Conservation (phyloP, 2,888 invertebrate species). For the Tridacna gigas region DNA sequence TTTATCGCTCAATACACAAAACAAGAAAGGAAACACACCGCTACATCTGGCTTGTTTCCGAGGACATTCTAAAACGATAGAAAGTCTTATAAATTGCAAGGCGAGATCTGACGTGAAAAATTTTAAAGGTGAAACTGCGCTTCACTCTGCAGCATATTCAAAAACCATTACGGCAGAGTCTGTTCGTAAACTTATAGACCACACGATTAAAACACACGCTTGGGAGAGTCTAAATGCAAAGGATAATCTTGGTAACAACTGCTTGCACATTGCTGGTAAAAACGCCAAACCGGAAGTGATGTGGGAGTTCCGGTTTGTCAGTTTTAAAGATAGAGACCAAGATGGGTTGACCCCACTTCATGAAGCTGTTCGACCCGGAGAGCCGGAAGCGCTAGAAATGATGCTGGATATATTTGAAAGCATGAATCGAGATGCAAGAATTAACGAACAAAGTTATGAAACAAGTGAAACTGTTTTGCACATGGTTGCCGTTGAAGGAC, state of each 20-base stretch:
- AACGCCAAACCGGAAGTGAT: slow-evolving; percentile 76
- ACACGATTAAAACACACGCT: slow-evolving; percentile 81
- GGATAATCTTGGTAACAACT: slow-evolving; percentile 80
- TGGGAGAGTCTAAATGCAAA: slow-evolving; percentile 82
- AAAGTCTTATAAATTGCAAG: slow-evolving; percentile 73
- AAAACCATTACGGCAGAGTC: slow-evolving; percentile 69
- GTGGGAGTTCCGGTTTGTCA: slow-evolving; percentile 77
- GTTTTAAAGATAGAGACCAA: slow-evolving; percentile 75
- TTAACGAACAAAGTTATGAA: slow-evolving; percentile 73
- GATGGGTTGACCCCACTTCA: slow-evolving; percentile 78
- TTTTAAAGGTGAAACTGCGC: slow-evolving; percentile 75
- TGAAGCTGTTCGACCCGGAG: slow-evolving; percentile 72
- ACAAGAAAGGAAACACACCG: slow-evolving; percentile 80
- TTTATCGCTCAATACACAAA: slow-evolving; percentile 72
- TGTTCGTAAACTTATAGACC: slow-evolving; percentile 75
- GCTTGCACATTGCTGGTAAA: slow-evolving; percentile 81
- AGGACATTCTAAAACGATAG: slow-evolving; percentile 75
- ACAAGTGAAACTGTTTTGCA: slow-evolving; percentile 72
- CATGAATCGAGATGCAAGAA: slow-evolving; percentile 77
- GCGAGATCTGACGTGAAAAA: slow-evolving; percentile 80
- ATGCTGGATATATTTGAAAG: slow-evolving; percentile 79
- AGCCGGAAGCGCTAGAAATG: slow-evolving; percentile 74
- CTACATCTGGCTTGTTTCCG: slow-evolving; percentile 81
- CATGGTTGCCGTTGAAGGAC: slow-evolving; percentile 73
- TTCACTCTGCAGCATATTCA: slow-evolving; percentile 79